Evolutionary conservation across 2,797 vertebrate genomes (phyloP).

Genomic region (Phaenicophaeus curvirostris): DNA sequence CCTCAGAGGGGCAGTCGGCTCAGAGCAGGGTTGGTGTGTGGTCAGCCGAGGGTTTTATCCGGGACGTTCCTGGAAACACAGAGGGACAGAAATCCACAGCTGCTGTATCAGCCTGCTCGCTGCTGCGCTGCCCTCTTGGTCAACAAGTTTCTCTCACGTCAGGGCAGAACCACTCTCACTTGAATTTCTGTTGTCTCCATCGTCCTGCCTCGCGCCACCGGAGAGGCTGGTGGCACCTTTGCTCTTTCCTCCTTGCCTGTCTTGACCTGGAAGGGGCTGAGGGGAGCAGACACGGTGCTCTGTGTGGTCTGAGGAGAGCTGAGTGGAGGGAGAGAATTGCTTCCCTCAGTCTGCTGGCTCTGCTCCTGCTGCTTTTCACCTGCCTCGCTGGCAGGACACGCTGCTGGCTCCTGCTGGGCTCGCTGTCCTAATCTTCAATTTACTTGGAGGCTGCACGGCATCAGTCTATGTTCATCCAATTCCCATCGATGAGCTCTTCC

Average conservation of each 20-base stretch:
- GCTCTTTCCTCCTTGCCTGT: fast-evolving
- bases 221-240: neutral
- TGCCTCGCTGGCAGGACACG: neutral
- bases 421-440: neutral
- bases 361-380: neutral
- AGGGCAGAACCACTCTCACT: neutral
- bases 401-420: neutral
- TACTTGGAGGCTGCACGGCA: neutral
- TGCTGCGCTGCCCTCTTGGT: neutral
- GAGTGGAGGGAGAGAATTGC: neutral
- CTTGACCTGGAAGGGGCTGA: neutral
- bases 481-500: neutral
- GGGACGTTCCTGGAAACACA: neutral
- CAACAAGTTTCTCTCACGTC: neutral
- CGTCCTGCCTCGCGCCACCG: fast-evolving
- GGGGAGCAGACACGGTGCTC: fast-evolving
- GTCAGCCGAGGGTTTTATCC: neutral
- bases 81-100: neutral
- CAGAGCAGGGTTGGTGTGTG: fast-evolving
- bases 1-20: neutral
- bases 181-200: neutral
- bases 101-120: fast-evolving
- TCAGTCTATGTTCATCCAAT: fast-evolving
- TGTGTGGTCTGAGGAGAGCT: fast-evolving
- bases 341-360: neutral